phyloP scores from a whole-genome alignment of 2,113 vertebrate species.

The Festucalex cinctus region DNA sequence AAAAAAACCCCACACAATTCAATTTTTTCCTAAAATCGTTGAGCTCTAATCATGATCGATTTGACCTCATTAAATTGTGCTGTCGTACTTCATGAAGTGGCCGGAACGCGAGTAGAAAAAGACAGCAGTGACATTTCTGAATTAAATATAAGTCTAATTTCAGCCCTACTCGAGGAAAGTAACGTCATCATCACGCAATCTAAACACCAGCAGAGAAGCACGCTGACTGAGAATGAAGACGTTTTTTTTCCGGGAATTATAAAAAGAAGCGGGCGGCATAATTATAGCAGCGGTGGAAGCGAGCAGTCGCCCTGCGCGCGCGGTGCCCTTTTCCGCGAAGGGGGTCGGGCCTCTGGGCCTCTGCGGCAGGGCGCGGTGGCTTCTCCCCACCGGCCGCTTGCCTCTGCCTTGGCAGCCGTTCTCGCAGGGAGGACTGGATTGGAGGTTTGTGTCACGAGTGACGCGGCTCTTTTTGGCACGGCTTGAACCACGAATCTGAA shows the following conservation, averaged over 20 bases:
- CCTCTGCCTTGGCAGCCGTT: constrained; percentile 49
- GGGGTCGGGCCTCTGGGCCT: constrained; percentile 13
- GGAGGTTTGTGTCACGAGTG: constrained; percentile 57
- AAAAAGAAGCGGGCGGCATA: constrained; percentile 16
- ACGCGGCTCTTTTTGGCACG: constrained; percentile 50
- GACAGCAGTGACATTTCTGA: too few relatives aligned
- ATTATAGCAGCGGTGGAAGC: constrained; percentile 16
- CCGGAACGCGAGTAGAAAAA: too few relatives aligned
- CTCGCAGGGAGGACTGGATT: constrained; percentile 43
- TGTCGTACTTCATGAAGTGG: too few relatives aligned
- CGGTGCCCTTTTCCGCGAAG: constrained; percentile 14
- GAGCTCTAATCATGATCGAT: too few relatives aligned
- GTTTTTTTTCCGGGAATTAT: constrained; percentile 1
- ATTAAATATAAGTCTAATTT: not conserved
- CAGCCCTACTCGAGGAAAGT: not conserved
- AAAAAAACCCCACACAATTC: too few relatives aligned
- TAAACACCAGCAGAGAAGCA: constrained; percentile 17
- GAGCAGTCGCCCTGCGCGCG: constrained; percentile 10
- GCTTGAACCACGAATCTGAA: constrained; percentile 36
- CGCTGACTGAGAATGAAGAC: not conserved
- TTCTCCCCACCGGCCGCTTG: constrained; percentile 41
- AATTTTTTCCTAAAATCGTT: too few relatives aligned
- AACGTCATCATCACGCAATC: constrained; percentile 1
- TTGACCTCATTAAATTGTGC: too few relatives aligned
- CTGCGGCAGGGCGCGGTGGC: constrained; percentile 37